A percentile compares a stretch with the other conserved stretches of the same genome.
These are phyloP conservation scores for Seriola rivoliana DNA, from an alignment of 2,113 vertebrate species.

Conservation along the genomic window DNA sequence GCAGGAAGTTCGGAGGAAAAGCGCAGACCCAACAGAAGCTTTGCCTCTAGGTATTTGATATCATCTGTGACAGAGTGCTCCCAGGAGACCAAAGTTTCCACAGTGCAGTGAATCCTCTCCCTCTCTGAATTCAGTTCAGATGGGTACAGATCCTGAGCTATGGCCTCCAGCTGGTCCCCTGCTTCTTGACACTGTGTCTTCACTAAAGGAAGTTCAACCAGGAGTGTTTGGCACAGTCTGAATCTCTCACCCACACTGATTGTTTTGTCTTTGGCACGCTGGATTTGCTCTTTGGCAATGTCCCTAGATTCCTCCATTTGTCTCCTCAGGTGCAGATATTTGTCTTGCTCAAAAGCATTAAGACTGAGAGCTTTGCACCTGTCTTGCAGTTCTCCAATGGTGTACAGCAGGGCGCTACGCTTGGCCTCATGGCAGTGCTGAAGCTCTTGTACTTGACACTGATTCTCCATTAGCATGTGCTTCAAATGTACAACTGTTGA, in stretches of 20 bases:
- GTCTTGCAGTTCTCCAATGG: slow-evolving; percentile 79
- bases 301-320: slow-evolving; percentile 81
- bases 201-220: slow-evolving; percentile 83
- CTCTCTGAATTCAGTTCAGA: slow-evolving; percentile 83
- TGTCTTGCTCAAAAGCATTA: slow-evolving; percentile 76
- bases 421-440: slow-evolving; percentile 71
- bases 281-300: slow-evolving; percentile 78
- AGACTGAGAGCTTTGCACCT: slow-evolving; percentile 77
- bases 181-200: slow-evolving; percentile 82
- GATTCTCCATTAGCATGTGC: slow-evolving; percentile 77
- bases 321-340: slow-evolving; percentile 79
- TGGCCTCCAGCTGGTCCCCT: slow-evolving; percentile 83
- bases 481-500: slow-evolving; percentile 40
- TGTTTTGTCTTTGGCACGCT: slow-evolving; percentile 59
- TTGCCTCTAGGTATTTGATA: slow-evolving; percentile 75
- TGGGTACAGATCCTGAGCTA: slow-evolving; percentile 76
- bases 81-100: slow-evolving; percentile 80
- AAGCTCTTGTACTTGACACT: slow-evolving; percentile 78
- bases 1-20: slow-evolving; percentile 75
- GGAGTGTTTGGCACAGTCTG: slow-evolving; percentile 80
- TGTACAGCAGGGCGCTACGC: slow-evolving; percentile 67
- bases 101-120: slow-evolving; percentile 75
- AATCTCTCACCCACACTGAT: slow-evolving; percentile 70
- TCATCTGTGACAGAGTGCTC: slow-evolving; percentile 77
- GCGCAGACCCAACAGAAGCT: slow-evolving; percentile 64